These are phyloP conservation scores for Heliconius ethilla DNA, from an alignment of 2,888 invertebrate genomes.

Conservation along the genomic window DNA sequence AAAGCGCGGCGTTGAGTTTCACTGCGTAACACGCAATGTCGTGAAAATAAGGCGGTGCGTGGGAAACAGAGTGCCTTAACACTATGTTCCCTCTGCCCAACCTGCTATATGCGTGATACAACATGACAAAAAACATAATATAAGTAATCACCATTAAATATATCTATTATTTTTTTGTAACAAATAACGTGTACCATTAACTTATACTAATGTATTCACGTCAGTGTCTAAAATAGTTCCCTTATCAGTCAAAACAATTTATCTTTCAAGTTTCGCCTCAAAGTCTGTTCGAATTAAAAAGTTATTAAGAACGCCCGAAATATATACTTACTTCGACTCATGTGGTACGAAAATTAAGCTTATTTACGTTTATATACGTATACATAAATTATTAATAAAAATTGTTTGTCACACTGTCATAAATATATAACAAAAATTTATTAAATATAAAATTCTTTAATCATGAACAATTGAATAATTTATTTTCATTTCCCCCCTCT, in stretches of 20 bases:
- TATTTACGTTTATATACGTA: neutral
- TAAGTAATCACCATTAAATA: neutral
- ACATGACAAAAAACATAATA: neutral
- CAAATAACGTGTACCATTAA: constrained; percentile 38
- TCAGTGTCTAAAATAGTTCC: constrained; percentile 54
- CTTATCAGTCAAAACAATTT: constrained; percentile 60
- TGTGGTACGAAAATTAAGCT: constrained; percentile 11
- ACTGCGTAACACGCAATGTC: no score
- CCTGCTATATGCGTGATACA: neutral
- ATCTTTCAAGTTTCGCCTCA: constrained; percentile 54
- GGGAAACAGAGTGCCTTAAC: no score
- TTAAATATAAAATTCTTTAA: no score
- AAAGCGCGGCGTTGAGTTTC: no score
- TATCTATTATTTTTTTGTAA: constrained; percentile 19
- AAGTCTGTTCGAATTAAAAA: constrained; percentile 65
- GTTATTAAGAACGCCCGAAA: constrained; percentile 58
- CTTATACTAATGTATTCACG: constrained; percentile 40
- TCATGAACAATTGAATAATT: no score
- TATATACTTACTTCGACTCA: constrained; percentile 38
- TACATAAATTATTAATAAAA: neutral
- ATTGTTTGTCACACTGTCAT: neutral
- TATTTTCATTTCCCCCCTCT: no score
- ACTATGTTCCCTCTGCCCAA: no score
- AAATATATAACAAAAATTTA: no score
- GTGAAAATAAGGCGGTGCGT: no score